These are phyloP conservation scores for Cosmia pyralina DNA, from an alignment of 2,888 invertebrate species.

Conservation along the genomic window DNA sequence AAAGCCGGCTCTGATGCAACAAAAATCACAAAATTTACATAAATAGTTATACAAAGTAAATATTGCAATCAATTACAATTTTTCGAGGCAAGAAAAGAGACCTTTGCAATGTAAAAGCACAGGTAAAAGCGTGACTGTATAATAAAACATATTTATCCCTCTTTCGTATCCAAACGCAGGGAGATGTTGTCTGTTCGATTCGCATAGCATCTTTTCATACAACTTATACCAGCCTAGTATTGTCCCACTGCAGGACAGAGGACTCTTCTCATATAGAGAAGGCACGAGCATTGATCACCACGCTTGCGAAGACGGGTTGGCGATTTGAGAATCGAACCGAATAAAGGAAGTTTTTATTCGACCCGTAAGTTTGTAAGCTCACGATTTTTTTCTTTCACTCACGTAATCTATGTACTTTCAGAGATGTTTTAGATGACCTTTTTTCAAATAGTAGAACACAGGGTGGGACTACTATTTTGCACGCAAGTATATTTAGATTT, in stretches of 20 bases:
- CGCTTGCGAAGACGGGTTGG: background rate
- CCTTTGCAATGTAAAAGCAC: no score
- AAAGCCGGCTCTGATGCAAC: background rate
- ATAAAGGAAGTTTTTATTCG: background rate
- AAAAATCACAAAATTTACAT: background rate
- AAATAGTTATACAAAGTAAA: background rate
- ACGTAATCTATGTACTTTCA: no score
- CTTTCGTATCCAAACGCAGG: background rate
- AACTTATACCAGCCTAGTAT: background rate
- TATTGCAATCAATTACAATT: background rate
- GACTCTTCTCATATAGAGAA: background rate
- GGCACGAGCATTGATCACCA: background rate
- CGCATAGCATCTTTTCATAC: background rate
- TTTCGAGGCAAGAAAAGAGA: no score
- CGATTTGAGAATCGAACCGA: background rate
- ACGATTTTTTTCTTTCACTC: background rate
- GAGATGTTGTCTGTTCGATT: background rate
- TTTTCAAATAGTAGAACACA: background rate
- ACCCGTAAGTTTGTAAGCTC: background rate
- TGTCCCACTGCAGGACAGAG: background rate
- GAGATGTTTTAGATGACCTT: background rate
- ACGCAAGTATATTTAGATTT: no score
- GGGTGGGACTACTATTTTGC: background rate
- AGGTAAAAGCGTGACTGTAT: background rate
- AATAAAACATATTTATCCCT: background rate